Base-by-base conservation (phyloP, 2,797 vertebrate species). In the Ctenopoma multispine region DNA sequence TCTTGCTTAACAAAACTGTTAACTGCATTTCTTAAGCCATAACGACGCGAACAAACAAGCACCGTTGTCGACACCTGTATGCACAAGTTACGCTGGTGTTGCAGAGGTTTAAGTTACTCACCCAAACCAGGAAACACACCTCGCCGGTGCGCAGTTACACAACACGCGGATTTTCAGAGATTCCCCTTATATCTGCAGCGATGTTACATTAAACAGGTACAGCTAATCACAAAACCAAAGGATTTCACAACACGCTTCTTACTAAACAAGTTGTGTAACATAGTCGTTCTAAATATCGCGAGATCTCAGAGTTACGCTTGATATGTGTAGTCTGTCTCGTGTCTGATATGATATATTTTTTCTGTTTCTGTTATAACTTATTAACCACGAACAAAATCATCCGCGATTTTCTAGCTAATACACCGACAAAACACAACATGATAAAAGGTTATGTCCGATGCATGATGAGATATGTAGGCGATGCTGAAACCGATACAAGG, bases 241-340 rank as follows among this genome's bases (percentile, higher is more conserved):
- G 7, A 6, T 64, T 84, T 46, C 18, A 58, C 10, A 79, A 31
- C 67, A 40, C 4, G 69, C 59, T 4, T 34, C 75, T 90, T 87
- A 87, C 15, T 18, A 79, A 90, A 92, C 75, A 71, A 36, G 31
- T 84, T 87, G 38, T 11, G 44, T 51, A 87, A 86, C 50, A 1
- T 18, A 29, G 3, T 13, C 5, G 0, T 15, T 36, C 0, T 7
- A 75, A 62, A 20, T 80, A 5, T 84, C 81, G 89, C 86, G 86
- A 87, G 75, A 89, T 59, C 0, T 46, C 18, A 2, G 0, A 0
- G 0, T 0, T 7, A 7, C 1, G 9, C 7, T 1, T 0, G 24
- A 14, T 10, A 9, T 12, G 15, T 43, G 5, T 8, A 3, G 5
- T 21, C 1, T 0, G 0, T 1, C 12, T 5, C 43, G 1, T 55